These are phyloP conservation scores for Orgyia antiqua DNA, from an alignment of 2,888 invertebrate species.

Conservation along the genomic window DNA sequence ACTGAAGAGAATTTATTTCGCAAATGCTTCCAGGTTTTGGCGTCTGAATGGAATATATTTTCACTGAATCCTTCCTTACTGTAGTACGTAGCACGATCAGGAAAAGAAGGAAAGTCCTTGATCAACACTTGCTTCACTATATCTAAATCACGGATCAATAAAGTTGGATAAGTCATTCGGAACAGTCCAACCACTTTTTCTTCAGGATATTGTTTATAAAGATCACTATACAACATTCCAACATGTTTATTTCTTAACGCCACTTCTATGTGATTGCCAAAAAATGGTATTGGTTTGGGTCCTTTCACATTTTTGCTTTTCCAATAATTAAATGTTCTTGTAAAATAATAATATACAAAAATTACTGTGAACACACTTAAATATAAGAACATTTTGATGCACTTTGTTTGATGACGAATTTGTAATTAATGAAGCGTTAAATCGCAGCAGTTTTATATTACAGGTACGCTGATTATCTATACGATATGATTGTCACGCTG, in stretches of 20 bases:
- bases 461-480: no score
- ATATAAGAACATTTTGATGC: conserved; percentile 12
- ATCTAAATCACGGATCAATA: conserved; percentile 45
- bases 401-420: background rate
- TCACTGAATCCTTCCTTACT: conserved; percentile 36
- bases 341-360: conserved; percentile 17
- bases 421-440: no score
- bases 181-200: conserved; percentile 46
- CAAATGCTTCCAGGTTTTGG: conserved; percentile 34
- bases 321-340: conserved; percentile 21
- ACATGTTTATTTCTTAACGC: conserved; percentile 27
- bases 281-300: conserved; percentile 34
- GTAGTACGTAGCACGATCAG: conserved; percentile 37
- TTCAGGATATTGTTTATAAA: conserved; percentile 41
- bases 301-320: conserved; percentile 33
- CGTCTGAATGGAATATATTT: conserved; percentile 42
- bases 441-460: no score
- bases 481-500: no score
- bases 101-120: conserved; percentile 44
- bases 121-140: conserved; percentile 42
- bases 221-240: conserved; percentile 28
- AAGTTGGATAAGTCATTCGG: conserved; percentile 36
- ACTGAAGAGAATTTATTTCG: conserved; percentile 37
- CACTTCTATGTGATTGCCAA: conserved; percentile 29
- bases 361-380: conserved; percentile 3